Base-by-base conservation (phyloP, 1,140 invertebrate genomes). In the Conus ventricosus region DNA sequence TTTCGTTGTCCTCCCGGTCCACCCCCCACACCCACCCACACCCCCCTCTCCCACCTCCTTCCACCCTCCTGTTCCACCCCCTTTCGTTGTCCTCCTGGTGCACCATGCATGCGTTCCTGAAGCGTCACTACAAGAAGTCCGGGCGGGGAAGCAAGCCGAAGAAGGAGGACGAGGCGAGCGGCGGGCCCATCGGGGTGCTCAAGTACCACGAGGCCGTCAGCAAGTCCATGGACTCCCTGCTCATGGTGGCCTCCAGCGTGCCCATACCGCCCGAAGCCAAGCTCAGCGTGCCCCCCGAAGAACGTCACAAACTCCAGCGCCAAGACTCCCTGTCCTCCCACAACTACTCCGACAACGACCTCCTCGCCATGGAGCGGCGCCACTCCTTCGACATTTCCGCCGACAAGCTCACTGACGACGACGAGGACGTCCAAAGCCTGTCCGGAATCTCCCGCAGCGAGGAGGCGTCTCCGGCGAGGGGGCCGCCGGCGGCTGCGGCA, bases 151-250 rank as follows among this genome's bases (percentile, higher is more conserved):
- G 39, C 80, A 81, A 53, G 15, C 13, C 4, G 67, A 71, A 71
- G 67, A 71, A 71, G 20, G 67, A 71, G 23, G 57, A 60, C 4
- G 23, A 11, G 20, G 13, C 67, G 13, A 71, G 67, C 51, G 57
- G 27, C 10, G 87, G 81, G 2, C 60, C 81, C 20, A 55, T 84
- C 7, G 71, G 75, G 25, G 25, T 85, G n/a, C 71, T 84, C 13
- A 87, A 88, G 75, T 87, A 89, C 75, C 60, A 87, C 8, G 89
- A 89, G 5, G 85, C 89, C 39, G 82, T 90, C 81, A 87, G 84
- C 51, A 57, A 86, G 71, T 86, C 84, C 67, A 78, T 88, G 89
- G 87, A 85, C 55, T 88, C 88, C 17, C 84, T 88, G 67, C 76
- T 90, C 15, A 87, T 55, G 39, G 84, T 90, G 13, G 89, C 60